Conservation (phyloP, 2,888 invertebrate species). For the Pachymerium ferrugineum region DNA sequence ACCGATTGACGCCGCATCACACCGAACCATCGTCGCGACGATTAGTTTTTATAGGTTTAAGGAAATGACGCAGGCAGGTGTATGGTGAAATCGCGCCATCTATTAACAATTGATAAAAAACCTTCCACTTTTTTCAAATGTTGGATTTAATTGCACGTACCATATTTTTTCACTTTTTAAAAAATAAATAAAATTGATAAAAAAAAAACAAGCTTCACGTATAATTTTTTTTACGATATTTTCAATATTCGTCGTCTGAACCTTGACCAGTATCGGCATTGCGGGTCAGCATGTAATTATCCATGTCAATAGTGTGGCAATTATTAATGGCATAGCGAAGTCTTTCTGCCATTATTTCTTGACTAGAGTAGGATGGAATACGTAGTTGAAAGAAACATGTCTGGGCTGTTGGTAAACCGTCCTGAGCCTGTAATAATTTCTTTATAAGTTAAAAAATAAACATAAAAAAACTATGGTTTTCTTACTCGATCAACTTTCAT, state of each 20-base stretch:
- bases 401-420: constrained; percentile 61
- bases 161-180: not conserved
- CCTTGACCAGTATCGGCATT: constrained; percentile 46
- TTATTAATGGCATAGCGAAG: constrained; percentile 62
- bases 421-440: constrained; percentile 47
- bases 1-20: not conserved
- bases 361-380: constrained; percentile 57
- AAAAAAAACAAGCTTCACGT: not conserved
- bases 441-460: not conserved
- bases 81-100: too few relatives aligned
- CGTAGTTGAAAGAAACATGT: constrained; percentile 60
- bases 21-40: not conserved
- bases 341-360: constrained; percentile 57
- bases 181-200: not conserved
- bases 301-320: constrained; percentile 63
- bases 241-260: constrained; percentile 35
- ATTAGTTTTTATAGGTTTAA: not conserved
- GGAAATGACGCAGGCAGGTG: not conserved
- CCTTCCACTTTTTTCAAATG: too few relatives aligned
- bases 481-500: constrained; percentile 47
- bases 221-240: not conserved
- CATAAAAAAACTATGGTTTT: not conserved
- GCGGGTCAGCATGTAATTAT: constrained; percentile 62
- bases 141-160: too few relatives aligned
- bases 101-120: too few relatives aligned